phyloP scores from a whole-genome alignment of 2,113 vertebrate species.

The Microtus oregoni region DNA sequence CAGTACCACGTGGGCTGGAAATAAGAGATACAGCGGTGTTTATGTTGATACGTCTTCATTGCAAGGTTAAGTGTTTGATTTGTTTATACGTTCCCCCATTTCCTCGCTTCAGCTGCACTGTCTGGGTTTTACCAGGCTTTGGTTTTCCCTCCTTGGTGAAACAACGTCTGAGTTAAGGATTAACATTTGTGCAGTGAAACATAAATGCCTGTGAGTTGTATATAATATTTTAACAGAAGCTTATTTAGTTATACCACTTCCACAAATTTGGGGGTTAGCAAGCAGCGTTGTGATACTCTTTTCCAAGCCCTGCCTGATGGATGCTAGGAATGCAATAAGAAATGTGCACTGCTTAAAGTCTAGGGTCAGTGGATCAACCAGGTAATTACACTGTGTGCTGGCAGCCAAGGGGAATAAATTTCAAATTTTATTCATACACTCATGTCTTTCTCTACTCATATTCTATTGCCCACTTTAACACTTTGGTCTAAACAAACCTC shows the following conservation, averaged over 20 bases:
- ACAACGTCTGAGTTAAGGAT: slow-evolving; percentile 75
- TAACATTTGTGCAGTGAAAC: slow-evolving; percentile 77
- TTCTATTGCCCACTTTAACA: not conserved
- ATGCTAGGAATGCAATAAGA: not conserved
- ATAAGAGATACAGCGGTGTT: slow-evolving; percentile 61
- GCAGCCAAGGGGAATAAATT: not conserved
- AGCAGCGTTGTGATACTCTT: slow-evolving; percentile 29
- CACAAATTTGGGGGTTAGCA: slow-evolving; percentile 44
- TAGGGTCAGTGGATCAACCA: not conserved
- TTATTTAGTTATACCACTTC: slow-evolving; percentile 66
- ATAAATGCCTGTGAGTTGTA: slow-evolving; percentile 71
- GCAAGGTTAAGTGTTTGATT: slow-evolving; percentile 68
- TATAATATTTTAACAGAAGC: slow-evolving; percentile 79
- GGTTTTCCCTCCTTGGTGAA: slow-evolving; percentile 54
- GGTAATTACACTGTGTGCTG: not conserved
- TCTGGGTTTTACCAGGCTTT: slow-evolving; percentile 76
- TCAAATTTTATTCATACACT: not conserved
- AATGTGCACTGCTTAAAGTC: not conserved
- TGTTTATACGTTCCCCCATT: slow-evolving; percentile 75
- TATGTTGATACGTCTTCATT: slow-evolving; percentile 74
- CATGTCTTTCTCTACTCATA: not conserved
- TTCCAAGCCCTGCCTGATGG: slow-evolving; percentile 16
- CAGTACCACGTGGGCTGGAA: slow-evolving; percentile 27
- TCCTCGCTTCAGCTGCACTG: slow-evolving; percentile 52
- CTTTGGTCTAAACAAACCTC: not conserved